Evolutionary conservation across 2,113 vertebrate genomes (phyloP).

Genomic region (Odobenus rosmarus): DNA sequence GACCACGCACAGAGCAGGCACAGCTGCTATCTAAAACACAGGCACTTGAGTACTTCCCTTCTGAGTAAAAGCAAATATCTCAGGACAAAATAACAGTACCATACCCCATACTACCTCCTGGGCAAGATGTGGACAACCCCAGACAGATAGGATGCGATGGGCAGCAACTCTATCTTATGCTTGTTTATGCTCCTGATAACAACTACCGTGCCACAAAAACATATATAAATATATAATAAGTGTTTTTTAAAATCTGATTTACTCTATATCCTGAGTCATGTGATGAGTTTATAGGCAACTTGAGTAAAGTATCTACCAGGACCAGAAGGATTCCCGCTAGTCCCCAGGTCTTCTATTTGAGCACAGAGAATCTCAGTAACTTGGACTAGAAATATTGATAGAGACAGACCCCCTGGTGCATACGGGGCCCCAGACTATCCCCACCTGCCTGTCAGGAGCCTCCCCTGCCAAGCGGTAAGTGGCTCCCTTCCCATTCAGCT

Average conservation of each 20-base stretch:
- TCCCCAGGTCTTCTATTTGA: not conserved
- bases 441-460: not conserved
- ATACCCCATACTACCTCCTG: not conserved
- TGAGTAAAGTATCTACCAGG: not conserved
- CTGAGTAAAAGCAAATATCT: not conserved
- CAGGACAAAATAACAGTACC: not conserved
- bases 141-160: not conserved
- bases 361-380: not conserved
- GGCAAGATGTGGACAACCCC: not conserved
- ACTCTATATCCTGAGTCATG: not conserved
- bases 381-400: not conserved
- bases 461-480: not conserved
- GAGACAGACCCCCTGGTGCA: not conserved
- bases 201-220: not conserved
- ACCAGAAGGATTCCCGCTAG: not conserved
- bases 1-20: not conserved
- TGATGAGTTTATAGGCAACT: not conserved
- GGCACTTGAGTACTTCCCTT: not conserved
- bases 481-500: not conserved
- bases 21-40: not conserved
- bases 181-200: not conserved
- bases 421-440: not conserved
- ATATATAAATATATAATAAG: not conserved
- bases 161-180: not conserved
- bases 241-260: conserved; percentile 31